These are phyloP conservation scores for Anolis sagrei DNA, from an alignment of 2,113 vertebrate species.

Conservation along the genomic window DNA sequence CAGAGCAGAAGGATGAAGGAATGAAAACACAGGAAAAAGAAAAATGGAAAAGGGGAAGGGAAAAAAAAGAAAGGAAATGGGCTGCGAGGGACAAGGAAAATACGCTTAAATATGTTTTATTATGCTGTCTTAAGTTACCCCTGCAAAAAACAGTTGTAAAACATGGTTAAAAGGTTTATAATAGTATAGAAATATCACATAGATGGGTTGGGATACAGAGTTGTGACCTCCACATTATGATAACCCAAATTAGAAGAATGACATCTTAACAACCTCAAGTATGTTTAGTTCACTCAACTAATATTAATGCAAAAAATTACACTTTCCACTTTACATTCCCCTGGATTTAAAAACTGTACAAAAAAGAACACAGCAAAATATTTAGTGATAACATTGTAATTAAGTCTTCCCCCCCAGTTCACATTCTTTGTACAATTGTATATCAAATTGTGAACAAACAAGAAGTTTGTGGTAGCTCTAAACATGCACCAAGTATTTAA, in stretches of 20 bases:
- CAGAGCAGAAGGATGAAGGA: background rate
- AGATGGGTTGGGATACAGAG: background rate
- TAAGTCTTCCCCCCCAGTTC: background rate
- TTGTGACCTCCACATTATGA: background rate
- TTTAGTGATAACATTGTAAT: background rate
- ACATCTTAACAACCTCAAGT: background rate
- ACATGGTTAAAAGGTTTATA: too few relatives aligned
- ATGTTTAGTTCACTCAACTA: background rate
- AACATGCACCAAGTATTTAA: background rate
- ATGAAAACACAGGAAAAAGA: background rate
- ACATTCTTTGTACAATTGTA: background rate
- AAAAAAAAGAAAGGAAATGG: background rate
- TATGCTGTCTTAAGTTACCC: background rate
- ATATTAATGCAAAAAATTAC: background rate
- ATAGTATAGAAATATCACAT: background rate
- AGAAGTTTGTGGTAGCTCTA: background rate
- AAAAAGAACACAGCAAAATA: background rate
- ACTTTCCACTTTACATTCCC: background rate
- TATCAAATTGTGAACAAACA: background rate
- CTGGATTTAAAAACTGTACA: background rate
- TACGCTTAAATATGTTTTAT: background rate
- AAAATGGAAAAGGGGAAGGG: background rate
- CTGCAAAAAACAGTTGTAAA: background rate
- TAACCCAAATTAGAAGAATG: background rate
- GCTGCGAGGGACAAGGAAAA: background rate